phyloP scores from a whole-genome alignment of 1,140 invertebrate genomes.

The Pseudobourletiella spinata region DNA sequence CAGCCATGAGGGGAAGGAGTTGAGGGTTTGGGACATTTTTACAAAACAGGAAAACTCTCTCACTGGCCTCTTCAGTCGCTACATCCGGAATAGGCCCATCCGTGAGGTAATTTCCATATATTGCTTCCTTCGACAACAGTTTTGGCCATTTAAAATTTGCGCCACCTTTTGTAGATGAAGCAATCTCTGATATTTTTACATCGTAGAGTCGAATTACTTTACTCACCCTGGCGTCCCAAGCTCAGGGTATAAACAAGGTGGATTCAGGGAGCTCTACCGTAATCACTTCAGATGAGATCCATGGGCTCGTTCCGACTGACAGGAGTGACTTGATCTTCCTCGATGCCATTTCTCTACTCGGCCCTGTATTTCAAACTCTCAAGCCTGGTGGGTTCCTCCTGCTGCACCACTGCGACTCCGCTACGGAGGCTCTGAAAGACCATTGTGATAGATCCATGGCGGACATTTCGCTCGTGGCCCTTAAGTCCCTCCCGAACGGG shows the following conservation, averaged over 20 bases:
- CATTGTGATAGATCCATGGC: too few relatives aligned
- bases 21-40: slow-evolving; percentile 66
- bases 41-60: not conserved
- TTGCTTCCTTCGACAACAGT: too few relatives aligned
- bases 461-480: not conserved
- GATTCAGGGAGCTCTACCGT: not conserved
- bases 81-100: not conserved
- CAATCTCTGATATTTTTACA: not conserved
- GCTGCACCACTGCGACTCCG: too few relatives aligned
- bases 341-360: too few relatives aligned
- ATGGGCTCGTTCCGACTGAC: slow-evolving; percentile 1
- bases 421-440: too few relatives aligned
- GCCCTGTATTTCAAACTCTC: too few relatives aligned
- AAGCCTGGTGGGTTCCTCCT: too few relatives aligned
- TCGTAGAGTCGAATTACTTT: too few relatives aligned
- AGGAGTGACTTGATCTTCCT: slow-evolving; percentile 3
- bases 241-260: not conserved
- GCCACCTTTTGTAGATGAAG: too few relatives aligned
- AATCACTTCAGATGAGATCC: not conserved
- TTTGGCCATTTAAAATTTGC: too few relatives aligned
- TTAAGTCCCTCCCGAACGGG: not conserved
- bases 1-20: slow-evolving; percentile 52
- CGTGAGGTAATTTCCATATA: slow-evolving; percentile 4
- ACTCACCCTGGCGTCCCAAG: too few relatives aligned
- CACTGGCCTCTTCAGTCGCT: not conserved